phyloP scores from a whole-genome alignment of 2,797 vertebrate genomes.

The Spinibarbus caldwelli region DNA sequence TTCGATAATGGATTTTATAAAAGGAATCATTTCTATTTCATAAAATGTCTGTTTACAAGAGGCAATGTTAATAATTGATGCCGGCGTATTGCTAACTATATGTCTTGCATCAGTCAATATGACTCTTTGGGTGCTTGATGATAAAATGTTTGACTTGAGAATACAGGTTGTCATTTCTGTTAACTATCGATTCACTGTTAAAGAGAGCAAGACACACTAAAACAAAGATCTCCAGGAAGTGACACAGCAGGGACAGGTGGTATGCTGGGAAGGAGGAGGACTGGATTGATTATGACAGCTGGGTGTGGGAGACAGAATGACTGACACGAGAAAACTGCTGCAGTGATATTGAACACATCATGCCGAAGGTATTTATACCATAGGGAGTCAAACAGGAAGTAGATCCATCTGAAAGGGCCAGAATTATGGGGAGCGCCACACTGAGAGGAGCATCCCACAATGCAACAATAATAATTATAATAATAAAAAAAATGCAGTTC shows the following conservation, averaged over 20 bases:
- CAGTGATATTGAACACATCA: constrained; percentile 15
- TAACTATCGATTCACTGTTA: constrained; percentile 10
- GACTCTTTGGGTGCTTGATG: background rate
- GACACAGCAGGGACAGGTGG: constrained; percentile 26
- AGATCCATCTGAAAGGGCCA: background rate
- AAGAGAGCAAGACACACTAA: background rate
- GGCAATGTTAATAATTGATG: constrained; percentile 44
- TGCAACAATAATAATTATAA: background rate
- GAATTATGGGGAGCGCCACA: background rate
- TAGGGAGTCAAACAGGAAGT: background rate
- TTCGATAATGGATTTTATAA: constrained; percentile 49
- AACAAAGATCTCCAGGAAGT: constrained; percentile 39
- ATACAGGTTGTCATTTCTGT: constrained; percentile 14
- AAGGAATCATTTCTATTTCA: constrained; percentile 55
- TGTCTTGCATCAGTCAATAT: background rate
- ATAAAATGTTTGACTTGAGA: background rate
- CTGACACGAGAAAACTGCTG: constrained; percentile 1
- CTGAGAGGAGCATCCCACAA: background rate
- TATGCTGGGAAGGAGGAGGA: constrained; percentile 34
- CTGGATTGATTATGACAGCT: constrained; percentile 25
- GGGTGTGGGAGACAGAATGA: constrained; percentile 33
- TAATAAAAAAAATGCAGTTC: background rate
- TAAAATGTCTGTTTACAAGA: constrained; percentile 53
- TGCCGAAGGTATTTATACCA: background rate
- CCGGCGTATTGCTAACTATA: background rate